These are phyloP conservation scores for Lepidurus apus DNA, from an alignment of 1,140 invertebrate genomes.

Conservation along the genomic window DNA sequence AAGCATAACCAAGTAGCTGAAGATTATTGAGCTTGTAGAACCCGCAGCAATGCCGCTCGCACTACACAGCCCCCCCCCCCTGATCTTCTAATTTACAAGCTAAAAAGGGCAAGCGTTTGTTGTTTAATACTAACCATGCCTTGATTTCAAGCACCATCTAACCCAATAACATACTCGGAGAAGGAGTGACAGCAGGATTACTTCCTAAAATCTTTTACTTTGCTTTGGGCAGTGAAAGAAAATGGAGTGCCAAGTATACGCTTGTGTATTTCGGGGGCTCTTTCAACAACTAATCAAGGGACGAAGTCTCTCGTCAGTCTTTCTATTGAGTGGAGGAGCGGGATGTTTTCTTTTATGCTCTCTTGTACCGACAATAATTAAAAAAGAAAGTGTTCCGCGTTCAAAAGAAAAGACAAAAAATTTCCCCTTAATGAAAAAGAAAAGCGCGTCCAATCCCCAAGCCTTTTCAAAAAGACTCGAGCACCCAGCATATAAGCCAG, in stretches of 20 bases:
- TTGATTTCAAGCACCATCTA: no score
- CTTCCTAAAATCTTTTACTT: no score
- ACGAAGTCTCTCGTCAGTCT: background rate
- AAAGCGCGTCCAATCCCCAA: no score
- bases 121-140: no score
- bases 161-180: no score
- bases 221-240: background rate
- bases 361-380: background rate
- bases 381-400: background rate
- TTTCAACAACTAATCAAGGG: background rate
- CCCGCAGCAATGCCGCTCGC: no score
- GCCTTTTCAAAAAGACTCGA: no score
- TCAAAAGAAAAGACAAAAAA: background rate
- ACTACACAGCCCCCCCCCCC: no score
- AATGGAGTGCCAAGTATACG: background rate
- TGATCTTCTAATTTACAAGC: no score
- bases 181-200: no score
- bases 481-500: background rate
- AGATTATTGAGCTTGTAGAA: no score
- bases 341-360: background rate
- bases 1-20: background rate
- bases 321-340: background rate
- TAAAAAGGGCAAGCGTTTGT: no score
- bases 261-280: background rate
- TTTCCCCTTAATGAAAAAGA: background rate